These are phyloP conservation scores for Ylistrum balloti DNA, from an alignment of 1,140 invertebrate species.

Conservation along the genomic window DNA sequence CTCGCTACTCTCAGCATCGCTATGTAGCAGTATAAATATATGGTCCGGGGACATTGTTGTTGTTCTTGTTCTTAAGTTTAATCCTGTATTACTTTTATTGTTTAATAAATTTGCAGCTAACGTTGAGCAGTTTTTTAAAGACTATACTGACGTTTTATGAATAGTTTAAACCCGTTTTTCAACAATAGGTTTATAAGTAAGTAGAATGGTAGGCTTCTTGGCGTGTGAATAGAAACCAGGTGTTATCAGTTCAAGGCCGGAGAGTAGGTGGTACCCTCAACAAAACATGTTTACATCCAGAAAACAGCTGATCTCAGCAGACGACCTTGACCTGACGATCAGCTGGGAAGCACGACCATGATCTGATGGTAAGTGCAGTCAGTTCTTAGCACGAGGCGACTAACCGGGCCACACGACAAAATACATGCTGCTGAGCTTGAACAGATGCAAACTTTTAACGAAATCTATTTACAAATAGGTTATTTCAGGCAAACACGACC, in stretches of 20 bases:
- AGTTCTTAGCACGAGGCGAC: neutral
- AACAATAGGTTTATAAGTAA: neutral
- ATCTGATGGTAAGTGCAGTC: neutral
- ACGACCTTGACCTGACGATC: neutral
- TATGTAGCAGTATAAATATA: no score
- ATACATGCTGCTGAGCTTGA: neutral
- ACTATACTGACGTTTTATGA: neutral
- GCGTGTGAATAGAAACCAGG: neutral
- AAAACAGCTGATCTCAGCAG: neutral
- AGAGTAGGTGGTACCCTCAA: neutral
- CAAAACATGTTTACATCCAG: slow-evolving; percentile 5
- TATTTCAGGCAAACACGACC: no score
- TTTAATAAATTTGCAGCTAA: no score
- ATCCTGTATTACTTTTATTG: no score
- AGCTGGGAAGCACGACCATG: neutral
- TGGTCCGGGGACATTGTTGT: no score
- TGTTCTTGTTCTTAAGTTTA: no score
- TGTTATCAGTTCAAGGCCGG: slow-evolving; percentile 5
- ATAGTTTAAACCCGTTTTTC: neutral
- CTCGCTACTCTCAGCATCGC: no score
- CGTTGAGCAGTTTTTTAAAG: no score
- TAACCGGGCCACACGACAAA: neutral
- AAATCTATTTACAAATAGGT: no score
- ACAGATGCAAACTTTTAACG: no score
- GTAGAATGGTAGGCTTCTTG: neutral